Evolutionary conservation across 2,888 invertebrate species (phyloP).

Genomic region (Drosophila kambysellisi): DNA sequence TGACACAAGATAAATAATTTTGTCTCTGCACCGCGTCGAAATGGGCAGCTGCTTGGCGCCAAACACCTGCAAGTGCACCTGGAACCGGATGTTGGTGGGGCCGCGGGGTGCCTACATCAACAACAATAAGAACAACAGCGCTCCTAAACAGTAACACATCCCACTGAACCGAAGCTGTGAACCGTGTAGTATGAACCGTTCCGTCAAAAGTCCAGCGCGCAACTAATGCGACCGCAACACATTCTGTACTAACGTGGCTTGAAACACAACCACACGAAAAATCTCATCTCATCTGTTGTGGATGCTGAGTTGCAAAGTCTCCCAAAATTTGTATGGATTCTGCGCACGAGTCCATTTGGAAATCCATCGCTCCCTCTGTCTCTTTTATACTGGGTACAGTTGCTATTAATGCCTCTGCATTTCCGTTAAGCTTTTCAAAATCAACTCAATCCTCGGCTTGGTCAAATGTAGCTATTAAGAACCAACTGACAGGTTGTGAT

Average conservation of each 20-base stretch:
- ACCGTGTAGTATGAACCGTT: constrained; percentile 58
- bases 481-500: not conserved
- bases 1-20: constrained; percentile 80
- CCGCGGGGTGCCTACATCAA: constrained; percentile 12
- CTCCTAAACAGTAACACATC: constrained; percentile 35
- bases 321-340: constrained; percentile 34
- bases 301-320: constrained; percentile 42
- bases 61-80: constrained; percentile 61
- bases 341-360: constrained; percentile 48
- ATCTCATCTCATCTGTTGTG: constrained; percentile 41
- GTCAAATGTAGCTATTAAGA: not conserved
- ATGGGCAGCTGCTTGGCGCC: constrained; percentile 76
- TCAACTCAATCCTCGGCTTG: not conserved
- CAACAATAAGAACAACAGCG: constrained; percentile 15
- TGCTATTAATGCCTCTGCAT: constrained; percentile 15
- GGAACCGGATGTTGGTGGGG: not conserved
- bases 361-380: not conserved
- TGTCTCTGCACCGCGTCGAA: constrained; percentile 68
- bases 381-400: constrained; percentile 61
- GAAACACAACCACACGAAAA: not conserved
- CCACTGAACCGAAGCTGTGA: constrained; percentile 19
- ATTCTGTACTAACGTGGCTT: constrained; percentile 2
- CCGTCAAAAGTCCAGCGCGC: constrained; percentile 66
- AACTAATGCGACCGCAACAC: constrained; percentile 51
- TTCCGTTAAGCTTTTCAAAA: constrained; percentile 45